A percentile compares a stretch with the other conserved stretches of the same genome.
Evolutionary conservation across 2,888 invertebrate species (phyloP).

Genomic region (Elmis aenea): DNA sequence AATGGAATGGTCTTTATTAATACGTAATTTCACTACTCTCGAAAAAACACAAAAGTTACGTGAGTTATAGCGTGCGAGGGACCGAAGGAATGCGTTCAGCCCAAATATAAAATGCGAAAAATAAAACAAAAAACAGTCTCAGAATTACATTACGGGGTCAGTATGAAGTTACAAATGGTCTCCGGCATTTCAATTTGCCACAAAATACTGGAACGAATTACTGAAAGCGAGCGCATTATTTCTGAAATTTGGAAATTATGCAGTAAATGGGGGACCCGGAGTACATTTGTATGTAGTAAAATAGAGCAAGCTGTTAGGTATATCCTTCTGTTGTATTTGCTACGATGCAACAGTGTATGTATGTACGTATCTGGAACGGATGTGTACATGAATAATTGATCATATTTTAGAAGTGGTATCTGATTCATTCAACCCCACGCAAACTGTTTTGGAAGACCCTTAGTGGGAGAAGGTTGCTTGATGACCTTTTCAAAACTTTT

Average conservation of each 20-base stretch:
- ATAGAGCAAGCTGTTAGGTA: conserved; percentile 25
- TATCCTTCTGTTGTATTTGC: conserved; percentile 31
- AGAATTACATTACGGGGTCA: conserved; percentile 9
- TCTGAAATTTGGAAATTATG: conserved; percentile 39
- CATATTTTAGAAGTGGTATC: conserved; percentile 38
- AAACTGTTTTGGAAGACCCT: too few relatives aligned
- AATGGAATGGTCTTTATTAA: conserved; percentile 40
- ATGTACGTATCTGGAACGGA: conserved; percentile 41
- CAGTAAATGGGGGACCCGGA: conserved; percentile 25
- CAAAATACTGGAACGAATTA: conserved; percentile 27
- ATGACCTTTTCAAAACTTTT: too few relatives aligned
- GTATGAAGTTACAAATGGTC: conserved; percentile 9
- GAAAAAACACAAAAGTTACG: conserved; percentile 31
- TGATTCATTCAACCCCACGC: conserved; percentile 38
- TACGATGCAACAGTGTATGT: too few relatives aligned
- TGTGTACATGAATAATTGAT: conserved; percentile 45
- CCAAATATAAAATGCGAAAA: conserved; percentile 10
- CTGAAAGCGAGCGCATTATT: conserved; percentile 26
- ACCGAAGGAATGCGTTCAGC: conserved; percentile 13
- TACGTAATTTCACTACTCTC: conserved; percentile 33
- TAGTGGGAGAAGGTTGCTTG: too few relatives aligned
- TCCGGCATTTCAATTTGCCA: conserved; percentile 22
- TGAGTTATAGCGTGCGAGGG: conserved; percentile 29
- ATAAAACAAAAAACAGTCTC: conserved; percentile 7
- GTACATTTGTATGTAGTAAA: conserved; percentile 27